Percentiles rank a stretch among this genome's conserved stretches.
Conservation (phyloP, 1,140 invertebrate genomes). For the Diprion similis region DNA sequence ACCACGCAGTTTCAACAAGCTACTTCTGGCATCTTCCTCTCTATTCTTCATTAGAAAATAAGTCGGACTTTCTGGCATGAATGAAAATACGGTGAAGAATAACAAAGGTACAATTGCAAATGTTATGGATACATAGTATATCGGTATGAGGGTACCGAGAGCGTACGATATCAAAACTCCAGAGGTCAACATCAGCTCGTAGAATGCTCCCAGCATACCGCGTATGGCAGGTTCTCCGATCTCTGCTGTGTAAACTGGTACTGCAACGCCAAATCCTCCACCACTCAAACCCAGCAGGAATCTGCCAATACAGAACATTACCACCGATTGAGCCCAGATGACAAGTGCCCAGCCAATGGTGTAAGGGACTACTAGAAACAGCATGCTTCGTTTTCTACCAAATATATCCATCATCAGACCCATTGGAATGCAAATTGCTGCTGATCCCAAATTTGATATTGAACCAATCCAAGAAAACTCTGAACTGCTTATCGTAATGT, state of each 20-base stretch:
- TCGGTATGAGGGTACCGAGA: constrained; percentile 66
- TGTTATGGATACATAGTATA: constrained; percentile 70
- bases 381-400: constrained; percentile 78
- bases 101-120: constrained; percentile 72
- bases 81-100: constrained; percentile 72
- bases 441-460: constrained; percentile 74
- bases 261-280: constrained; percentile 78
- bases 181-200: constrained; percentile 77
- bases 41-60: constrained; percentile 66
- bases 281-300: constrained; percentile 77
- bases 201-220: constrained; percentile 79
- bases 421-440: constrained; percentile 73
- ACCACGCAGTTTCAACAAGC: constrained; percentile 73
- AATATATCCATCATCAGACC: constrained; percentile 77
- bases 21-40: constrained; percentile 68
- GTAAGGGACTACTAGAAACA: constrained; percentile 76
- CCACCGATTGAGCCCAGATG: constrained; percentile 70
- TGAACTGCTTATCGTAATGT: constrained; percentile 58
- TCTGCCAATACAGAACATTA: constrained; percentile 75
- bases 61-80: constrained; percentile 80
- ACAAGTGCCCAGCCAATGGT: constrained; percentile 78
- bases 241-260: constrained; percentile 84
- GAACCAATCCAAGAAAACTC: constrained; percentile 78
- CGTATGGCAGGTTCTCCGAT: constrained; percentile 80
- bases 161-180: constrained; percentile 77